Base-by-base conservation (phyloP, 2,888 invertebrate species). In the Philereme transversata region DNA sequence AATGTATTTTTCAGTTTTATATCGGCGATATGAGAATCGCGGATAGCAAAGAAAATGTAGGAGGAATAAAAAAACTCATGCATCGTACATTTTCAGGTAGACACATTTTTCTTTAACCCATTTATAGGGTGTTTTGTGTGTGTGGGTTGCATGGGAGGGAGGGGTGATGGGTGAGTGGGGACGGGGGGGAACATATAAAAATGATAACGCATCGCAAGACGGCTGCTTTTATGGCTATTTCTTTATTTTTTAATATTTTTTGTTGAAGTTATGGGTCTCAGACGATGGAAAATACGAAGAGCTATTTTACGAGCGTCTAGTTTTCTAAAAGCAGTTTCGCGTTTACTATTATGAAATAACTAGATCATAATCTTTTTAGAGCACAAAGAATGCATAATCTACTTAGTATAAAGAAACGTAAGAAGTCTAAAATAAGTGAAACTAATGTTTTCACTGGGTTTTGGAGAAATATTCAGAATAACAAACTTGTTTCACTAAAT, bases 131-230 rank as follows among this genome's bases (percentile, higher is more conserved):
- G 81, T 77, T 78, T 75, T 75, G 75, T 80, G 85, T 82, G 88
- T 85, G 87, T 76, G 83, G 74, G 79, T 72, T 67, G 65, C 87
- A 88, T 82, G 65, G 77, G 79, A 78, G 83, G 73, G 70, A 73
- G 74, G 78, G 83, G 74, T 61, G 75, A 82, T 87, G 84, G 79
- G 82, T 80, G 72, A n/a, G n/a, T n/a, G 79, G 78, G 71, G 75
- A 22, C 22, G 79, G 77, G 83, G 84, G 74, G 65, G 83, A 79
- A 85, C 90, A 90, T 91, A 92, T 92, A 91, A 92, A 92, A 92
- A 92, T 92, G 91, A 92, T 92, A 91, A 92, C 91, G 90, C 91
- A 92, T 91, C 88, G 90, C 90, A 89, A 92, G 91, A 91, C 91
- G 91, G 90, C 89, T 78, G 90, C 91, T 91, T 92, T 92, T 91